These are phyloP conservation scores for Leuctra nigra DNA, from an alignment of 2,888 invertebrate genomes.

Conservation along the genomic window DNA sequence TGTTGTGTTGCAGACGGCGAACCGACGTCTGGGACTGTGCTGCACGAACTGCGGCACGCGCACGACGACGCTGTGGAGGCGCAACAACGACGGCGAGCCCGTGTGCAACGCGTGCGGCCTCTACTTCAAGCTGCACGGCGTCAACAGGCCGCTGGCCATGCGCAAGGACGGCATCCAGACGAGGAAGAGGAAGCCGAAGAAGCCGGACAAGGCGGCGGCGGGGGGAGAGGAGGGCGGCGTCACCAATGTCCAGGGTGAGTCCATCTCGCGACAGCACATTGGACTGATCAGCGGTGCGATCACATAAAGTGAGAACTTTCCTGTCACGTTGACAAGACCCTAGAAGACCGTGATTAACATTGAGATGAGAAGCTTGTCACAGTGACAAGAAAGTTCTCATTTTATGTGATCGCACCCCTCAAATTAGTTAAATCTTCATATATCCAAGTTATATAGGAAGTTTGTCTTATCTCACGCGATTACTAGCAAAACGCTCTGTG, in stretches of 20 bases:
- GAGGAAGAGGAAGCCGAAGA: constrained; percentile 88
- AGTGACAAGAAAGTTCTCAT: too few relatives aligned
- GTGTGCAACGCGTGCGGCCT: constrained; percentile 98
- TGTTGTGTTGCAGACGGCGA: constrained; percentile 60
- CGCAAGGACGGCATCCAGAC: constrained; percentile 96
- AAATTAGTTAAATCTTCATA: too few relatives aligned
- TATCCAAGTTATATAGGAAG: too few relatives aligned
- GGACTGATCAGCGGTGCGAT: too few relatives aligned
- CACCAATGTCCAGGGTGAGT: not conserved
- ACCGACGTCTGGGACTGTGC: constrained; percentile 79
- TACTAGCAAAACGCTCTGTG: too few relatives aligned
- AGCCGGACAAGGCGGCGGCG: constrained; percentile 41
- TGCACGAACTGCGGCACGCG: constrained; percentile 98
- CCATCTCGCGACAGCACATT: not conserved
- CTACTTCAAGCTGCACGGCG: constrained; percentile 92
- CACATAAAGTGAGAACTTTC: too few relatives aligned
- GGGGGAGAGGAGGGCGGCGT: constrained; percentile 7
- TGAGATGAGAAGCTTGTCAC: too few relatives aligned
- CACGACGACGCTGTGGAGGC: constrained; percentile 94
- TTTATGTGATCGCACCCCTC: too few relatives aligned
- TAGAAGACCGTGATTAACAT: too few relatives aligned
- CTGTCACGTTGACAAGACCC: too few relatives aligned
- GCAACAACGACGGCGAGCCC: constrained; percentile 97
- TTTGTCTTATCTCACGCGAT: too few relatives aligned
- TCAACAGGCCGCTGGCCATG: constrained; percentile 89